A percentile compares a stretch with the other conserved stretches of the same genome.
Evolutionary conservation across 2,113 vertebrate species (phyloP).

Genomic region (Amblyopsis rosae): DNA sequence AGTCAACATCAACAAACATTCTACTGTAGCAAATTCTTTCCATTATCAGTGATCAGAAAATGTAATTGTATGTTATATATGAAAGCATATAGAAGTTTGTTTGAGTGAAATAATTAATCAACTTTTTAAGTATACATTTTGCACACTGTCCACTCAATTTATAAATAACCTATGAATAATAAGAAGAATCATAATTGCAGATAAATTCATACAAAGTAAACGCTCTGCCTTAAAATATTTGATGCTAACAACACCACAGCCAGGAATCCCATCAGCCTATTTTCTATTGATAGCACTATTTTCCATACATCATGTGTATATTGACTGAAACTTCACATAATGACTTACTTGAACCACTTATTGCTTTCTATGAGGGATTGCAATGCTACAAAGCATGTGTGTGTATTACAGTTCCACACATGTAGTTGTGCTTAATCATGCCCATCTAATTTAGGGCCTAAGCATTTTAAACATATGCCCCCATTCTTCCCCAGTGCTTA

Average conservation of each 20-base stretch:
- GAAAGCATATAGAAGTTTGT: neutral
- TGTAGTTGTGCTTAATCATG: neutral
- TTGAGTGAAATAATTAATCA: neutral
- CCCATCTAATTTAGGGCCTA: conserved; percentile 2
- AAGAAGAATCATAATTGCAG: neutral
- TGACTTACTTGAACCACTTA: neutral
- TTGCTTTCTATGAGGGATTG: neutral
- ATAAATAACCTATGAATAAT: neutral
- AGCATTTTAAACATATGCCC: neutral
- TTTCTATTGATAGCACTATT: no score
- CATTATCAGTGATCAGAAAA: no score
- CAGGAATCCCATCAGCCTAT: conserved; percentile 5
- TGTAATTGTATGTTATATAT: no score
- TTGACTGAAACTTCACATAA: neutral
- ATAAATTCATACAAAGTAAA: conserved; percentile 19
- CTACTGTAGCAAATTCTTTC: neutral
- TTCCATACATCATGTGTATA: neutral
- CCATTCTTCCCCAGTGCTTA: neutral
- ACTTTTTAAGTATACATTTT: neutral
- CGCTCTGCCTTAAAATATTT: conserved; percentile 9
- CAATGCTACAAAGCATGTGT: neutral
- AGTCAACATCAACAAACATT: neutral
- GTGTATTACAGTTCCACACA: neutral
- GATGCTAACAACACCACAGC: neutral
- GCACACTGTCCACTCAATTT: neutral